Conservation (phyloP, 2,888 invertebrate genomes). For the Venusia cambrica region DNA sequence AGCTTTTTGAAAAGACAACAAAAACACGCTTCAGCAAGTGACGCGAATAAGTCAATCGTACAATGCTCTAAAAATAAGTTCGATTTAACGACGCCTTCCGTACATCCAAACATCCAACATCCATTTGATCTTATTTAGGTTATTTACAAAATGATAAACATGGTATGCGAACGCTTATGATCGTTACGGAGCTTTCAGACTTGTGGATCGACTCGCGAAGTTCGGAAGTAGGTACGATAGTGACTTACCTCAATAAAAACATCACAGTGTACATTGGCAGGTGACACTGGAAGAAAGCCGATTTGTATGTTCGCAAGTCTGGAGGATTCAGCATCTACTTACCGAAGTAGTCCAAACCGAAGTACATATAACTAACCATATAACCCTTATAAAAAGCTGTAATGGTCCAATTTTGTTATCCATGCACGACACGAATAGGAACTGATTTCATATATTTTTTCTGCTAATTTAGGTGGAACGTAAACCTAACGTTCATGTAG, state of each 20-base stretch:
- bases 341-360: too few relatives aligned
- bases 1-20: too few relatives aligned
- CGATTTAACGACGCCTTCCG: conserved; percentile 14
- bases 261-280: not conserved
- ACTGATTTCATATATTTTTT: too few relatives aligned
- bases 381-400: too few relatives aligned
- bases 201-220: too few relatives aligned
- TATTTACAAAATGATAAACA: conserved; percentile 12
- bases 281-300: not conserved
- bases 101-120: conserved; percentile 14
- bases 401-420: too few relatives aligned
- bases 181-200: conserved; percentile 5
- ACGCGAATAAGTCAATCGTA: conserved; percentile 10
- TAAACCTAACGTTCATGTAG: conserved; percentile 18
- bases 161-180: conserved; percentile 5
- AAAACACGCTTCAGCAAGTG: not conserved
- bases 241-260: not conserved
- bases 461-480: too few relatives aligned
- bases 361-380: too few relatives aligned
- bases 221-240: too few relatives aligned
- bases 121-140: conserved; percentile 7
- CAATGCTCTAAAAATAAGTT: conserved; percentile 11
- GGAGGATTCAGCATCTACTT: conserved; percentile 7
- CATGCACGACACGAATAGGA: too few relatives aligned
- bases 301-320: not conserved